Conservation (phyloP, 2,888 invertebrate species). For the Girardia tigrina region DNA sequence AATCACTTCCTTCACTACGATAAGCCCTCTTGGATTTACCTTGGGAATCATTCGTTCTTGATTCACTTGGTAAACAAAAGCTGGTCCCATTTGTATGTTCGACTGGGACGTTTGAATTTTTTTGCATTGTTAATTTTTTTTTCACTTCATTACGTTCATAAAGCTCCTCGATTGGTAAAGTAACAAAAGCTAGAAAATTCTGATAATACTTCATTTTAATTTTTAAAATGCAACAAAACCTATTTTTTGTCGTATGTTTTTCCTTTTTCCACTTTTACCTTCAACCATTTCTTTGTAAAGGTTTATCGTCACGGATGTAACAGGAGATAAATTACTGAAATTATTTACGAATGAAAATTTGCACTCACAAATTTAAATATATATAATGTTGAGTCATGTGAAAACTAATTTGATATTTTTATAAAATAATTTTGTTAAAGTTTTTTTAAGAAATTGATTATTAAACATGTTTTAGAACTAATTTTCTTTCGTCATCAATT, state of each 20-base stretch:
- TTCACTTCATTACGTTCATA: constrained; percentile 6
- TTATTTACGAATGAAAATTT: too few relatives aligned
- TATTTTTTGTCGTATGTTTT: constrained; percentile 9
- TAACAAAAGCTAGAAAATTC: neutral
- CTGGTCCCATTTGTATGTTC: neutral
- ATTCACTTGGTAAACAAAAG: constrained; percentile 14
- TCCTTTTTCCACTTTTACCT: constrained; percentile 1
- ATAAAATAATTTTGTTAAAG: too few relatives aligned
- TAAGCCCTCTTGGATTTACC: neutral
- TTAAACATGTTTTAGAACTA: too few relatives aligned
- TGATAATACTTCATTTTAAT: neutral
- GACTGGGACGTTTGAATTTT: neutral
- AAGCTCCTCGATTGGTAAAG: constrained; percentile 8
- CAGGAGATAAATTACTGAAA: constrained; percentile 10
- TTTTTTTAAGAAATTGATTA: too few relatives aligned
- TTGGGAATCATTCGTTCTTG: neutral
- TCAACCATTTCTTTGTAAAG: neutral
- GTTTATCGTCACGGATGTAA: neutral
- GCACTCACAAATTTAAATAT: too few relatives aligned
- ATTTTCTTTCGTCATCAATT: too few relatives aligned
- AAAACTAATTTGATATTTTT: too few relatives aligned
- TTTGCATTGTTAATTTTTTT: constrained; percentile 16
- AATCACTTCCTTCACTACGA: constrained; percentile 2
- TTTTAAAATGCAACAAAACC: neutral
- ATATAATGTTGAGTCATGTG: too few relatives aligned